Evolutionary conservation across 2,888 invertebrate species (phyloP).

Genomic region (Tigriopus californicus): DNA sequence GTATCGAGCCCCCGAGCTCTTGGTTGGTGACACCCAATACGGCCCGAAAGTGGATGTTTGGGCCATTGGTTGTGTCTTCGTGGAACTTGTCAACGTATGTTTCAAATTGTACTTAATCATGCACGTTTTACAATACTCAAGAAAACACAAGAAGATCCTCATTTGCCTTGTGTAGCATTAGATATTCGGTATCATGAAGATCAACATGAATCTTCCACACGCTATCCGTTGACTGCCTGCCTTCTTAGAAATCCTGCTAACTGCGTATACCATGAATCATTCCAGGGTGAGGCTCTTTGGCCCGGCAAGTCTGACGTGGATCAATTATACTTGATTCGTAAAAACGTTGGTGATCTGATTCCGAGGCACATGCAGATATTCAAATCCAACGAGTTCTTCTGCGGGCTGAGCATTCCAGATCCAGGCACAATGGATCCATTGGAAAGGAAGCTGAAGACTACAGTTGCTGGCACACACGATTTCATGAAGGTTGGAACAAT

Average conservation of each 20-base stretch:
- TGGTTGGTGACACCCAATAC: constrained; percentile 77
- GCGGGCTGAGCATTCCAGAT: constrained; percentile 77
- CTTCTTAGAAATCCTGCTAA: not conserved
- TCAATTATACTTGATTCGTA: constrained; percentile 84
- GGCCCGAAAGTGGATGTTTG: constrained; percentile 69
- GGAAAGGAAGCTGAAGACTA: constrained; percentile 63
- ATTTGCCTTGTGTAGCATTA: too few relatives aligned
- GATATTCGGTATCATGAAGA: too few relatives aligned
- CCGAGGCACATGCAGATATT: constrained; percentile 90
- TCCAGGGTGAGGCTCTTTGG: constrained; percentile 78
- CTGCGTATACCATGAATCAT: not conserved
- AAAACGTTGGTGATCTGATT: constrained; percentile 74
- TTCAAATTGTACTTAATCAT: not conserved
- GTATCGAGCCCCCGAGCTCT: constrained; percentile 90
- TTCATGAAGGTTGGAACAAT: too few relatives aligned
- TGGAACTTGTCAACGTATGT: constrained; percentile 44
- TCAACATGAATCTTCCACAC: too few relatives aligned
- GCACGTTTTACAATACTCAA: too few relatives aligned
- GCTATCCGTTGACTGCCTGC: too few relatives aligned
- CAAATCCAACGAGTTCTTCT: constrained; percentile 80
- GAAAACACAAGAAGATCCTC: too few relatives aligned
- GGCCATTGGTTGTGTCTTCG: constrained; percentile 85
- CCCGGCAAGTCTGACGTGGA: constrained; percentile 97
- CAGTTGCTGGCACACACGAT: constrained; percentile 34
- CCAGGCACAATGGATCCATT: constrained; percentile 67